Base-by-base conservation (phyloP, 1,140 invertebrate species). In the Tyrophagus putrescentiae region DNA sequence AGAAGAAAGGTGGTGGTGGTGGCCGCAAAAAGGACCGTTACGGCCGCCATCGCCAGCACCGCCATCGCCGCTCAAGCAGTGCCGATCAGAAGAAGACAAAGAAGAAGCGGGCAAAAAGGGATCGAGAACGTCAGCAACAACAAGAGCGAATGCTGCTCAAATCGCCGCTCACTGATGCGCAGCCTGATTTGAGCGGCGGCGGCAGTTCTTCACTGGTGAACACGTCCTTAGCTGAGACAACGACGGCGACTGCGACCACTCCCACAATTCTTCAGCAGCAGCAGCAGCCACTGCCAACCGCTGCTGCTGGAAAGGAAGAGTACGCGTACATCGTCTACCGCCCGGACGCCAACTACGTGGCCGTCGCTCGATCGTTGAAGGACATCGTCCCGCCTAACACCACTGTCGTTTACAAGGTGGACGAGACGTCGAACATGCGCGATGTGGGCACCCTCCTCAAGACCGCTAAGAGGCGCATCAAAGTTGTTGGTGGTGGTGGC, bases 381-480 rank as follows among this genome's bases (percentile, higher is more conserved):
- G 25, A 54, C 3, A n/a, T 54, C n/a, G 25, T 54, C 2, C 52
- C 4, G 39, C 28, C 52, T 23, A 27, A 54, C 27, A 32, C 52
- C n/a, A 54, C 27, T 1, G 25, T 54, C 25, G 39, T 54, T 23
- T 54, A 54, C 27, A 54, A 54, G 25, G 52, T 54, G 1, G 52
- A 54, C 27, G 52, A 54, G 21, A 54, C 52, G 21, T 54, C 52
- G 25, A 54, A 54, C 13, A 54, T 29, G 31, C 13, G n/a, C n/a
- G 52, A 54, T 11, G 25, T 13, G 13, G 25, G 13, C n/a, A 9
- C 13, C 13, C 32, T 54, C 3, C 32, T 27, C 9, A 54, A 27
- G n/a, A n/a, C n/a, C n/a, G n/a, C n/a, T n/a, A n/a, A n/a, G n/a
- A n/a, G n/a, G n/a, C n/a, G n/a, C n/a, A n/a, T n/a, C n/a, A n/a